phyloP scores from a whole-genome alignment of 2,113 vertebrate genomes.

The Tachysurus fulvidraco region DNA sequence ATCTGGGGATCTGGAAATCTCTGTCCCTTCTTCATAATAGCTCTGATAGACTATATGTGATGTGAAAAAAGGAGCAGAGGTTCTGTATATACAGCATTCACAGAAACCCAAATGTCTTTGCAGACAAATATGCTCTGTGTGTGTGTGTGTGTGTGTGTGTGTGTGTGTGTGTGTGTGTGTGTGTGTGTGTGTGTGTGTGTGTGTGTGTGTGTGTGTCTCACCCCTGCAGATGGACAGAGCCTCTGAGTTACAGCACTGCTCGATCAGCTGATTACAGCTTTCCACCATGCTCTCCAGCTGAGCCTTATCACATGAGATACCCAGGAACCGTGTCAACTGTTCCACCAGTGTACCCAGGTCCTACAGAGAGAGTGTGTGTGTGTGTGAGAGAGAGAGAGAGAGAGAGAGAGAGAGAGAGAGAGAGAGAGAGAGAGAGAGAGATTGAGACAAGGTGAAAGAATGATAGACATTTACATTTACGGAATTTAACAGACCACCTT shows the following conservation, averaged over 20 bases:
- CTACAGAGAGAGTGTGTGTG: conserved; percentile 61
- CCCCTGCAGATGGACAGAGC: conserved; percentile 91
- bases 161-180: neutral
- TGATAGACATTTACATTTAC: neutral
- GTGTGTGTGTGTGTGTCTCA: conserved; percentile 59
- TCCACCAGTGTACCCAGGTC: conserved; percentile 88
- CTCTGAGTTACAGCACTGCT: conserved; percentile 94
- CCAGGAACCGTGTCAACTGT: conserved; percentile 88
- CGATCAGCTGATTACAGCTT: conserved; percentile 94
- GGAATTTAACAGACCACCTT: no score
- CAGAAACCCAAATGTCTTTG: neutral
- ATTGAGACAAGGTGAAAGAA: neutral
- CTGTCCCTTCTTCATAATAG: no score
- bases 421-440: neutral
- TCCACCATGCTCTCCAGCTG: conserved; percentile 90
- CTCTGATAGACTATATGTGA: neutral
- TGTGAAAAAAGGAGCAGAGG: neutral
- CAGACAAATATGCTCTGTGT: neutral
- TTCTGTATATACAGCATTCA: neutral
- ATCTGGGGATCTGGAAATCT: neutral
- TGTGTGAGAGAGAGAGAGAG: neutral
- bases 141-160: neutral
- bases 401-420: neutral
- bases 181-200: neutral
- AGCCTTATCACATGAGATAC: conserved; percentile 91